Conservation (phyloP, 2,797 vertebrate genomes). For the Bryconaethiops microstoma region DNA sequence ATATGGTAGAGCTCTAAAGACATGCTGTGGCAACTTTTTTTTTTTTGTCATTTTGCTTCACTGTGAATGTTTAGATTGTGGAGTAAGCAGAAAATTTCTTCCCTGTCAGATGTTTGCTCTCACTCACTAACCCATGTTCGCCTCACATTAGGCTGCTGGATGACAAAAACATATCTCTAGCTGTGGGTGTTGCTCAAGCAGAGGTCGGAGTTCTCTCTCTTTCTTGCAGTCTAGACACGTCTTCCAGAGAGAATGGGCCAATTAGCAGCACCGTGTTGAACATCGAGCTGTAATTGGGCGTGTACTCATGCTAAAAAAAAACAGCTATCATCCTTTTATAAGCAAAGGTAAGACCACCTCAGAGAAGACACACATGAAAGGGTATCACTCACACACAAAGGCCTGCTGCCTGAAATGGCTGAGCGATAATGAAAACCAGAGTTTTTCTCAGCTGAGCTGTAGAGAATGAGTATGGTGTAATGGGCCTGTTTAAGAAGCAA, state of each 20-base stretch:
- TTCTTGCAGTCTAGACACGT: constrained; percentile 18
- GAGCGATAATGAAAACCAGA: not conserved
- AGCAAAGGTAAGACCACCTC: constrained; percentile 20
- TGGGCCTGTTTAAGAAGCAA: not conserved
- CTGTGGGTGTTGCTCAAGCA: constrained; percentile 4
- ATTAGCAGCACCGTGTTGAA: constrained; percentile 39
- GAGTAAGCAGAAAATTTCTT: not conserved
- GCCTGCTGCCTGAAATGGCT: not conserved
- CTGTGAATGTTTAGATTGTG: not conserved
- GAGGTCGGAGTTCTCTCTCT: constrained; percentile 10
- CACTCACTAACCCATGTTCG: not conserved
- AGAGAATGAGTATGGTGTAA: not conserved
- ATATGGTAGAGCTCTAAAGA: too few relatives aligned
- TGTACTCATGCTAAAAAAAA: constrained; percentile 42
- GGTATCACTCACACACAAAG: not conserved
- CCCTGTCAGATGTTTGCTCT: not conserved
- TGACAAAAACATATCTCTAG: not conserved
- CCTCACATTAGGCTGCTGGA: not conserved
- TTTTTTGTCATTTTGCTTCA: not conserved
- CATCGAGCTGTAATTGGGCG: constrained; percentile 29
- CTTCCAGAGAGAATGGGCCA: constrained; percentile 18
- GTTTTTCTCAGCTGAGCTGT: not conserved
- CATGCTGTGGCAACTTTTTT: too few relatives aligned
- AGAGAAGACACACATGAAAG: constrained; percentile 14
- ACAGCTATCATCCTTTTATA: constrained; percentile 35